These are phyloP conservation scores for Euspilapteryx auroguttella DNA, from an alignment of 2,888 invertebrate genomes.

Conservation along the genomic window DNA sequence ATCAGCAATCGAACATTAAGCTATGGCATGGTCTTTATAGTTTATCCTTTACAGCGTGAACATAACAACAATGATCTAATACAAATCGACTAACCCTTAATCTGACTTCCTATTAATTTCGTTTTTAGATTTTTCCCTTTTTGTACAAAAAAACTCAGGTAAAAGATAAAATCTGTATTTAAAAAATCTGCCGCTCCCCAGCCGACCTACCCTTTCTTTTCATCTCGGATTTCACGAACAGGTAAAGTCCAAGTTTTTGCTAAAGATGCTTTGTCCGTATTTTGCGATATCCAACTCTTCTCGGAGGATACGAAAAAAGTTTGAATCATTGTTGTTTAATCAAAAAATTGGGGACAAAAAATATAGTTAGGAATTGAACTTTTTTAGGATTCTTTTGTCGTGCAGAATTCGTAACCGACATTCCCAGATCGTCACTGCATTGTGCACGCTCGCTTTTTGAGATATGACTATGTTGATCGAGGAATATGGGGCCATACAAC, in stretches of 20 bases:
- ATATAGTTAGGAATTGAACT: slow-evolving; percentile 35
- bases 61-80: slow-evolving; percentile 23
- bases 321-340: slow-evolving; percentile 38
- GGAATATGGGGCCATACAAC: slow-evolving; percentile 35
- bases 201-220: slow-evolving; percentile 53
- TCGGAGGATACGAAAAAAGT: slow-evolving; percentile 31
- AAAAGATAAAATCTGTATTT: slow-evolving; percentile 20
- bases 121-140: slow-evolving; percentile 34
- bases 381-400: slow-evolving; percentile 50
- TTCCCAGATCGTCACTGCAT: slow-evolving; percentile 49
- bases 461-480: slow-evolving; percentile 19
- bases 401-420: slow-evolving; percentile 45
- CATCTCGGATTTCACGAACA: slow-evolving; percentile 54
- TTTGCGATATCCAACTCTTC: slow-evolving; percentile 52
- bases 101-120: slow-evolving; percentile 43
- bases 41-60: too few relatives aligned
- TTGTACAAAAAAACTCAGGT: slow-evolving; percentile 33
- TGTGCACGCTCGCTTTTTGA: slow-evolving; percentile 35
- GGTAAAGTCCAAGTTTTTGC: slow-evolving; percentile 51
- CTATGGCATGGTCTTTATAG: slow-evolving; percentile 27
- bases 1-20: slow-evolving; percentile 33
- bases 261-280: slow-evolving; percentile 33
- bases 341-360: slow-evolving; percentile 42
- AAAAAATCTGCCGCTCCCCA: slow-evolving; percentile 32
- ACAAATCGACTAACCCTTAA: slow-evolving; percentile 45